A percentile compares a stretch with the other conserved stretches of the same genome.
phyloP scores from a whole-genome alignment of 2,113 vertebrate genomes.

The Anoura caudifer region DNA sequence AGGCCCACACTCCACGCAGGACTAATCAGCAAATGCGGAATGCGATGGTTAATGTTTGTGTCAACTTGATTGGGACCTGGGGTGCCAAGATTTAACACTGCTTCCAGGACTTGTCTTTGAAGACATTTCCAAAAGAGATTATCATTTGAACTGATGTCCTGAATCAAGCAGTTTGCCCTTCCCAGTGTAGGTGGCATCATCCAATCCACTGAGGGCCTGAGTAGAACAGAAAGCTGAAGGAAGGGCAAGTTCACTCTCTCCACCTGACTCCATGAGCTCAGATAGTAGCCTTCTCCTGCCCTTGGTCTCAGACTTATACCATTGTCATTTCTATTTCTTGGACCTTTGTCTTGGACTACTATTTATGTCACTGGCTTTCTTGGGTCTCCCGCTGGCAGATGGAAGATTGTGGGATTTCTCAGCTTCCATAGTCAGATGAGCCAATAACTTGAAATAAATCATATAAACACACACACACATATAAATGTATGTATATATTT shows the following conservation, averaged over 20 bases:
- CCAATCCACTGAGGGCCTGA: background rate
- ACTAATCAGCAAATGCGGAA: background rate
- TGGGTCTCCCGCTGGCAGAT: background rate
- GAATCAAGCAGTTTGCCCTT: background rate
- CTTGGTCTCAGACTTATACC: background rate
- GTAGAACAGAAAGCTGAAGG: background rate
- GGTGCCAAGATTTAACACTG: background rate
- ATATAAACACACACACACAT: too few species aligned
- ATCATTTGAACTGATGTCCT: background rate
- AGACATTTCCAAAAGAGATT: background rate
- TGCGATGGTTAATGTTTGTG: background rate
- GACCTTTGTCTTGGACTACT: background rate
- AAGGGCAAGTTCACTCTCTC: background rate
- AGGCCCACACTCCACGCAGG: background rate
- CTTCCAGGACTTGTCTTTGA: background rate
- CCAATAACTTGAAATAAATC: background rate
- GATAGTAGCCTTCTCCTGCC: background rate
- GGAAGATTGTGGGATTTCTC: background rate
- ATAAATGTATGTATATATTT: background rate
- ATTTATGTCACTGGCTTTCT: background rate
- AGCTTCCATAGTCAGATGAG: background rate
- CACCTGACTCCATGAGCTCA: background rate
- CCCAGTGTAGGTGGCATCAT: background rate
- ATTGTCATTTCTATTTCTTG: background rate
- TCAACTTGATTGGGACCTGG: background rate